Evolutionary conservation across 2,113 vertebrate genomes (phyloP), one percentile per base, ranked within the genome.

Genomic region (Deroptyus accipitrinus): DNA sequence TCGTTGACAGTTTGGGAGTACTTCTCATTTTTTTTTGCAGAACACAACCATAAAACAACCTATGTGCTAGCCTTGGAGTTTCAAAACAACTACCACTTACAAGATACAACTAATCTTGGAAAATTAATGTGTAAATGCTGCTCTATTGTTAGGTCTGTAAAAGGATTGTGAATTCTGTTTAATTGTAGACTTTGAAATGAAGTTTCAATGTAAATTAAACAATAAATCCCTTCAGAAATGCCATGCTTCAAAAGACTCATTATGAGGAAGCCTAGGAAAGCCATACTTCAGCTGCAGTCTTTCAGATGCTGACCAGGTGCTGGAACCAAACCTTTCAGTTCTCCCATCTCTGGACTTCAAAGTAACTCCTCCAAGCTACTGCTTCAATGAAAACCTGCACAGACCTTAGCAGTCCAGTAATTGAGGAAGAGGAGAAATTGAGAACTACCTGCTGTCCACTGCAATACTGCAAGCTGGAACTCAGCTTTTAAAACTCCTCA

Each of bases 401-500:
- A 54, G 55, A 16, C 13, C 46, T 91, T 35, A 81, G 25, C 31
- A 77, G 73, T 19, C 7, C 18, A 49, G 31, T 41, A 28, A 51
- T 31, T 42, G 73, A 96, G 41, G 31, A 86, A 77, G 69, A 83
- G 9, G 16, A 74, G 15, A n/a, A 48, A 52, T 24, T 5, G 9
- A 77, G 42, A 63, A 25, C 42, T 70, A 84, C 3, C 49, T 59
- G 69, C 31, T 84, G 44, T 41, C 20, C 22, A 52, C 14, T 7
- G 13, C 39, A 77, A 54, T 57, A 64, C 64, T 83, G 41, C 27
- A 86, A 62, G 41, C 9, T 37, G 35, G 18, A 77, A 86, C 20
- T 39, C 0, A 0, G 5, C 28, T 67, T 92, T 74, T 89, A 25
- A 19, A 92, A 44, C 13, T 25, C 31, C 0, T 1, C 5, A 27